A percentile compares a stretch with the other conserved stretches of the same genome.
Evolutionary conservation across 1,140 invertebrate genomes (phyloP).

Genomic region (Drosophila sechellia): DNA sequence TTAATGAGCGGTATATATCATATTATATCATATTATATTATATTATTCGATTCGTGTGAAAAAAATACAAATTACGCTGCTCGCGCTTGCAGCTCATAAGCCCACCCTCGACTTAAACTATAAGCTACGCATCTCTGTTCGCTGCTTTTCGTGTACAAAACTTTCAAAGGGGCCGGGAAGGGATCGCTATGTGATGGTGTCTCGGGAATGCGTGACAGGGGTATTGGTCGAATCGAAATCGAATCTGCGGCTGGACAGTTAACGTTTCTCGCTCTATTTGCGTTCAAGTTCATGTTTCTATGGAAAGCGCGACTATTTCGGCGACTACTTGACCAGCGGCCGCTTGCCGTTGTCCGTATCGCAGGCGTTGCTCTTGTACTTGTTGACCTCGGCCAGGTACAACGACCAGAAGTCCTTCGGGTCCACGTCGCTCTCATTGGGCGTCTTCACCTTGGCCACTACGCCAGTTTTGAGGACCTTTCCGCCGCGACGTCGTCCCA

Average conservation of each 20-base stretch:
- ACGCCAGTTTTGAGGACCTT: slow-evolving; percentile 94
- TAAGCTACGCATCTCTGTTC: slow-evolving; percentile 10
- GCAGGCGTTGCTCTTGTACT: slow-evolving; percentile 95
- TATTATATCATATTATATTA: not conserved
- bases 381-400: slow-evolving; percentile 96
- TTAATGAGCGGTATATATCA: slow-evolving; percentile 36
- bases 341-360: slow-evolving; percentile 96
- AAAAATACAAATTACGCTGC: slow-evolving; percentile 29
- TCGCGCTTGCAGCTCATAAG: slow-evolving; percentile 12
- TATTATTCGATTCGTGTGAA: slow-evolving; percentile 12
- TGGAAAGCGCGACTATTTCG: not conserved
- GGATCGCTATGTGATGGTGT: not conserved
- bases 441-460: slow-evolving; percentile 92
- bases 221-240: not conserved
- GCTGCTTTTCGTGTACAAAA: slow-evolving; percentile 4
- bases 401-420: slow-evolving; percentile 95
- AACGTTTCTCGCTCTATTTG: slow-evolving; percentile 20
- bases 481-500: slow-evolving; percentile 93
- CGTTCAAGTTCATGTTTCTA: slow-evolving; percentile 57
- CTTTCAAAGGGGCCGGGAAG: not conserved
- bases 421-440: slow-evolving; percentile 87
- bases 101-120: not conserved
- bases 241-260: slow-evolving; percentile 1
- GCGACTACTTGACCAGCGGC: slow-evolving; percentile 93
- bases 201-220: not conserved